Evolutionary conservation across 1,140 invertebrate genomes (phyloP).

Genomic region (Uloborus diversus): DNA sequence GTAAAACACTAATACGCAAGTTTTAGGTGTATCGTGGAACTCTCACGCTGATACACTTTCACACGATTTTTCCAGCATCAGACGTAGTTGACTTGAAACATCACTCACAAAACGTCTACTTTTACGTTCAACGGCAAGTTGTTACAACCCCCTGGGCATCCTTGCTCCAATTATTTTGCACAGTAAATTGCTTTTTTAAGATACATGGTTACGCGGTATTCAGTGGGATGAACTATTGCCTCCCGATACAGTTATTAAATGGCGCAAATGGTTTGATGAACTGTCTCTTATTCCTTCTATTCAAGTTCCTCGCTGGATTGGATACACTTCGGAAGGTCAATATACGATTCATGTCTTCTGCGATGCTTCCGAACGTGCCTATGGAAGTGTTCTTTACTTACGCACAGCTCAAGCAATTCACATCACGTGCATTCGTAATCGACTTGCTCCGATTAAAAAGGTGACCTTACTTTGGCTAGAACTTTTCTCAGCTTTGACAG

Average conservation of each 20-base stretch:
- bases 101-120: slow-evolving; percentile 18
- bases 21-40: not conserved
- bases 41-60: not conserved
- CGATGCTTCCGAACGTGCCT: slow-evolving; percentile 17
- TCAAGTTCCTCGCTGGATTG: slow-evolving; percentile 6
- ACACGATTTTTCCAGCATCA: not conserved
- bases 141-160: slow-evolving; percentile 26
- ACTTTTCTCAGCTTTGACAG: slow-evolving; percentile 3
- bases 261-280: not conserved
- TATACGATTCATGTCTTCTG: slow-evolving; percentile 7
- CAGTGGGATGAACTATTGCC: slow-evolving; percentile 31
- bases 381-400: slow-evolving; percentile 9
- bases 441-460: slow-evolving; percentile 24
- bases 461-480: not conserved
- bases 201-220: slow-evolving; percentile 20
- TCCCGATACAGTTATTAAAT: not conserved
- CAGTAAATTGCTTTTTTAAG: slow-evolving; percentile 15
- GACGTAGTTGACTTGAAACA: not conserved
- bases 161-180: slow-evolving; percentile 16
- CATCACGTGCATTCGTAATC: slow-evolving; percentile 13
- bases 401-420: not conserved
- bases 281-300: not conserved
- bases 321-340: not conserved
- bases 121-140: not conserved
- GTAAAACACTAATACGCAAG: not conserved